Percentiles rank a stretch among this genome's conserved stretches.
Conservation (phyloP, 2,888 invertebrate species). For the Dynastes grantii region DNA sequence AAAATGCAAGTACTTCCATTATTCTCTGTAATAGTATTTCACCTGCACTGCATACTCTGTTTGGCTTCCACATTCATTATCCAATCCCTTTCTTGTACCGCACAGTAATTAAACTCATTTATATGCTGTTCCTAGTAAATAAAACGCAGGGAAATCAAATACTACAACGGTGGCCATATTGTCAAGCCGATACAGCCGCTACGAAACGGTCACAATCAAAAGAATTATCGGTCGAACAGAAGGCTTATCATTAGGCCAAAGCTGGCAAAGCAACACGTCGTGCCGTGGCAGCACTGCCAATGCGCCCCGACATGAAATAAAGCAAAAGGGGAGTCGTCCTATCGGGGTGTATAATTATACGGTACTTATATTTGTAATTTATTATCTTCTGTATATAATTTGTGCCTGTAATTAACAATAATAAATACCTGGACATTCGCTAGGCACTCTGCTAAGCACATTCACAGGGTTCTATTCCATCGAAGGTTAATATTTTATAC, state of each 20-base stretch:
- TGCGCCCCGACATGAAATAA: slow-evolving; percentile 62
- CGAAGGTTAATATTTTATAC: slow-evolving; percentile 7
- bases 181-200: not conserved
- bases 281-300: not conserved
- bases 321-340: slow-evolving; percentile 59
- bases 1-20: too few species aligned
- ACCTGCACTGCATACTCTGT: not conserved
- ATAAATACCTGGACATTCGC: slow-evolving; percentile 53
- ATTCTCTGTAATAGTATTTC: not conserved
- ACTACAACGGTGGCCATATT: slow-evolving; percentile 19
- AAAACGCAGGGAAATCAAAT: slow-evolving; percentile 54
- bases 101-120: slow-evolving; percentile 57
- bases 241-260: slow-evolving; percentile 6
- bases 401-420: slow-evolving; percentile 65
- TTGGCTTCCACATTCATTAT: slow-evolving; percentile 7
- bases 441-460: slow-evolving; percentile 48
- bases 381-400: slow-evolving; percentile 68
- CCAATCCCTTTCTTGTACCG: slow-evolving; percentile 4
- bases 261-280: not conserved
- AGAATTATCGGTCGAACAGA: not conserved
- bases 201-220: slow-evolving; percentile 8
- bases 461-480: not conserved
- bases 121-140: slow-evolving; percentile 51
- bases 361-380: slow-evolving; percentile 70
- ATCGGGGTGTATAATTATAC: slow-evolving; percentile 67